These are phyloP conservation scores for Yasuhikotakia modesta DNA, from an alignment of 2,797 vertebrate species.

Conservation along the genomic window DNA sequence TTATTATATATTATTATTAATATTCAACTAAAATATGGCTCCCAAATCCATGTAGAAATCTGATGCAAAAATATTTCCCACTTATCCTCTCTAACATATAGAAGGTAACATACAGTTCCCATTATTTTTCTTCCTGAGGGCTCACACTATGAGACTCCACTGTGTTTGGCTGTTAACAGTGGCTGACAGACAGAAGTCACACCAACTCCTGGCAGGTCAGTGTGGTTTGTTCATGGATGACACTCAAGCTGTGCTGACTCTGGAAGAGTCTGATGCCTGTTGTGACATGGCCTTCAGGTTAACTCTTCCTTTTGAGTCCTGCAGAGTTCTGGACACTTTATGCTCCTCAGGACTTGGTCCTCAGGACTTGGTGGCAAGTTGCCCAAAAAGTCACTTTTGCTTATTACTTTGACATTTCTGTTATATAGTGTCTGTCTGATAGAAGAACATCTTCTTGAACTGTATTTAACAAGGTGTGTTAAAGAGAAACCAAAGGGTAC, in stretches of 20 bases:
- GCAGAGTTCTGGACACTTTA: conserved; percentile 7
- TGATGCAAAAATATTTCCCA: too few species aligned
- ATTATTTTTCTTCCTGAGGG: conserved; percentile 18
- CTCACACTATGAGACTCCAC: conserved; percentile 41
- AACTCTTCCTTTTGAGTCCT: conserved; percentile 43
- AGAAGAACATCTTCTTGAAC: neutral
- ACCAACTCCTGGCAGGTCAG: neutral
- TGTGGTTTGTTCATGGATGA: conserved; percentile 46
- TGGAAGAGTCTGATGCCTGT: conserved; percentile 9
- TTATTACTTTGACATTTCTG: neutral
- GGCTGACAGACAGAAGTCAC: conserved; percentile 13
- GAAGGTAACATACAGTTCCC: neutral
- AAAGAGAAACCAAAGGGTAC: neutral
- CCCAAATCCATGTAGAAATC: too few species aligned
- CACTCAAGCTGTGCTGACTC: conserved; percentile 42
- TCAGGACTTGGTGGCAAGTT: conserved; percentile 7
- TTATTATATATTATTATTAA: too few species aligned
- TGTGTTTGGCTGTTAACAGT: conserved; percentile 27
- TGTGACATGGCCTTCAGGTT: conserved; percentile 39
- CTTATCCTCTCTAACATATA: neutral
- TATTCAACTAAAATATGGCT: too few species aligned
- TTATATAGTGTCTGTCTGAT: conserved; percentile 7
- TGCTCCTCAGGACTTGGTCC: conserved; percentile 2
- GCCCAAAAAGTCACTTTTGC: conserved; percentile 7
- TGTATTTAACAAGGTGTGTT: neutral